These are phyloP conservation scores for Notarius quadriscutis DNA, from an alignment of 2,113 vertebrate genomes.

Conservation along the genomic window DNA sequence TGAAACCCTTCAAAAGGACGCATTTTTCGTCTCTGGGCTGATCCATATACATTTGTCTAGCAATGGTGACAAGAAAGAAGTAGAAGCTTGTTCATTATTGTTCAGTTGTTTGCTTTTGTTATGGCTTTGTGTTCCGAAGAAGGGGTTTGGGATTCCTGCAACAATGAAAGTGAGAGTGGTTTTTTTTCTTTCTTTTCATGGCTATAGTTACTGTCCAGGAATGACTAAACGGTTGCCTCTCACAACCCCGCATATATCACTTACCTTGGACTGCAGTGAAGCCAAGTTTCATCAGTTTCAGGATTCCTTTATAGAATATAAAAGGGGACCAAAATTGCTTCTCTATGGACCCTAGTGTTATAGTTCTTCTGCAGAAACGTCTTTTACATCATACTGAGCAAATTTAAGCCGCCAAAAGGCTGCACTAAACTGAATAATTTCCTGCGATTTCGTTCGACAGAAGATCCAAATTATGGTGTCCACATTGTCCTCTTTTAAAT, in stretches of 20 bases:
- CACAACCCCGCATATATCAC: slow-evolving; percentile 69
- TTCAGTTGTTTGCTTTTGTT: slow-evolving; percentile 69
- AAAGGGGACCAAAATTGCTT: slow-evolving; percentile 33
- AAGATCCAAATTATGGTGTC: too few relatives aligned
- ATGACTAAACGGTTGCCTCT: slow-evolving; percentile 71
- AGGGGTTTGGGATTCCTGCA: slow-evolving; percentile 71
- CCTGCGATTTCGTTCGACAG: background rate
- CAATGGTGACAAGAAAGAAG: slow-evolving; percentile 79
- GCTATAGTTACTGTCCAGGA: slow-evolving; percentile 68
- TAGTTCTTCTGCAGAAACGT: background rate
- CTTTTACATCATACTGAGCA: background rate
- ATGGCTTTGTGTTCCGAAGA: slow-evolving; percentile 69
- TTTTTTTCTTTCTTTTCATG: slow-evolving; percentile 63
- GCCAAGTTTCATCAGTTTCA: background rate
- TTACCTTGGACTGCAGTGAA: slow-evolving; percentile 59
- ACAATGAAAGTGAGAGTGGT: slow-evolving; percentile 70
- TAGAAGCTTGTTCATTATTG: slow-evolving; percentile 78
- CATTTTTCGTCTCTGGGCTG: slow-evolving; percentile 97
- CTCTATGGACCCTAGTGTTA: background rate
- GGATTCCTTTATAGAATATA: background rate
- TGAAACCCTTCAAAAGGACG: slow-evolving; percentile 97
- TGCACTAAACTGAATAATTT: background rate
- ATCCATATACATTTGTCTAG: slow-evolving; percentile 97
- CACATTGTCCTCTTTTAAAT: background rate
- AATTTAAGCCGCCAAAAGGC: too few relatives aligned